Base-by-base conservation (phyloP, 2,797 vertebrate species). In the Molossus alvarezi region DNA sequence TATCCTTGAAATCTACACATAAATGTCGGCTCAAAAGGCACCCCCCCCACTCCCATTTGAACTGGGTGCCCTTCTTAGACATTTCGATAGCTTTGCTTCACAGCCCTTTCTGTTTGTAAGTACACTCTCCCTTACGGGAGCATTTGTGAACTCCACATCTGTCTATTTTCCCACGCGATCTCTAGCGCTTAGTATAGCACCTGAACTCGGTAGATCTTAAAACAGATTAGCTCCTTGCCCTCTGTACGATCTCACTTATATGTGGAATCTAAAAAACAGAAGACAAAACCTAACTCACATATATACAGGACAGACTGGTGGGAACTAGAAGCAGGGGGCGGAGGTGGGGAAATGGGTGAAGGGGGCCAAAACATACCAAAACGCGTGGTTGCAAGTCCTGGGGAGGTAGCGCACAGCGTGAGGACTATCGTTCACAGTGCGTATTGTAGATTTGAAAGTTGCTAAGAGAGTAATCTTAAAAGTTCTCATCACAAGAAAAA, bases 141-240 rank as follows among this genome's bases (percentile, higher is more conserved):
- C 1, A 0, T 18, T 41, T n/a, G 17, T 8, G 4, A 25, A 60
- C 37, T 51, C 58, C 58, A 0, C 2, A 18, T 60, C 0, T 6
- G 27, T 45, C 58, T 64, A 48, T 20, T 55, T 41, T 88, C 11
- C 6, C 1, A 1, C 4, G 7, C 62, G 60, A 1, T 33, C 84
- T 89, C 48, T 20, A 58, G 48, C 48, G 73, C 21, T 23, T 25
- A 62, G 2, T 1, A 64, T 9, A 23, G 45, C 23, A 72, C 23
- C 17, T 62, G 67, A 53, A n/a, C 10, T 55, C 84, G 75, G 11
- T 0, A 58, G 41, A 73, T 29, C n/a, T 58, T 55, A 71, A 91
- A 77, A 85, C 17, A 76, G 0, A 33, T 18, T 55, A n/a, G n/a
- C 80, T 62, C 33, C n/a, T 29, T 87, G 55, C 18, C 15, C 17